Percentiles rank a stretch among this genome's conserved stretches.
phyloP scores from a whole-genome alignment of 2,888 invertebrate genomes.

The Epirrhoe tristata region DNA sequence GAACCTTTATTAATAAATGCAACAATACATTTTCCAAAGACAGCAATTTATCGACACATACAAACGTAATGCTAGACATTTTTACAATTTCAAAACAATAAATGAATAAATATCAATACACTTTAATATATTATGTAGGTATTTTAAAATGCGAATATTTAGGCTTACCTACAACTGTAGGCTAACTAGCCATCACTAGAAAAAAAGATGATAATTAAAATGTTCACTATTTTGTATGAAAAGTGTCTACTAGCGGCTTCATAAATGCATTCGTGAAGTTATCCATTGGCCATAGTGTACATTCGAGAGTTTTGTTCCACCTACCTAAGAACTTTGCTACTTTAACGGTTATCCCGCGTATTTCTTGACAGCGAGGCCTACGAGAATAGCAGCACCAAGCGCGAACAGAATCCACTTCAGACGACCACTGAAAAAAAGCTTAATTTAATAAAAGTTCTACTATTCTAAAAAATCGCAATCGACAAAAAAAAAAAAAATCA shows the following conservation, averaged over 20 bases:
- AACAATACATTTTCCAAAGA: neutral
- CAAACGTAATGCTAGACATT: neutral
- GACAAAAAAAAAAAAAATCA: too few relatives aligned
- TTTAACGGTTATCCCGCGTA: slow-evolving; percentile 42
- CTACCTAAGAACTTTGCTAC: too few relatives aligned
- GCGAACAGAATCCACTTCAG: slow-evolving; percentile 67
- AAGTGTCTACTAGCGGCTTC: too few relatives aligned
- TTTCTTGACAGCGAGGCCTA: slow-evolving; percentile 64
- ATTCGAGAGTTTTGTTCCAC: neutral
- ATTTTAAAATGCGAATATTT: slow-evolving; percentile 5
- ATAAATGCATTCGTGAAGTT: neutral
- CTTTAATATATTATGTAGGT: neutral
- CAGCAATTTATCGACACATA: neutral
- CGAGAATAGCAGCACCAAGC: slow-evolving; percentile 61
- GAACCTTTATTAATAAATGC: neutral
- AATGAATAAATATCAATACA: slow-evolving; percentile 2
- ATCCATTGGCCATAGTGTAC: neutral
- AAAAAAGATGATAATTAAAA: too few relatives aligned
- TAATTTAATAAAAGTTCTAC: neutral
- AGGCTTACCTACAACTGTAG: too few relatives aligned
- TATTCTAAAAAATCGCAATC: too few relatives aligned
- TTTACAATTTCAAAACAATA: neutral
- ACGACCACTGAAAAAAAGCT: slow-evolving; percentile 52
- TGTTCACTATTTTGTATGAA: too few relatives aligned
- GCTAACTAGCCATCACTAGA: slow-evolving; percentile 2